These are phyloP conservation scores for Lutjanus campechanus DNA, from an alignment of 2,797 vertebrate genomes.

Conservation along the genomic window DNA sequence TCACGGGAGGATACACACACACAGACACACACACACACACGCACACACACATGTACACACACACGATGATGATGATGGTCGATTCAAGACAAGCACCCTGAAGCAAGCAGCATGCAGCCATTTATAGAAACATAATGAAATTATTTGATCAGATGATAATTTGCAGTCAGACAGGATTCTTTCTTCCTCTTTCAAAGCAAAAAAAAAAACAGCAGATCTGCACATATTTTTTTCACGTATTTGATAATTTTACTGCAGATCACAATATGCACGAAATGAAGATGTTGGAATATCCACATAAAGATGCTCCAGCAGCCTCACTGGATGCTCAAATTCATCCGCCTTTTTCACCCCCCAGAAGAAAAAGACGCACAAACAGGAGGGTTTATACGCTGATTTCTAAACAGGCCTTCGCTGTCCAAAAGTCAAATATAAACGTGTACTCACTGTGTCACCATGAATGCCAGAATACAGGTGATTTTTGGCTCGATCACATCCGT, in stretches of 20 bases:
- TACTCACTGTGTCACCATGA: slow-evolving; percentile 87
- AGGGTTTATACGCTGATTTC: background rate
- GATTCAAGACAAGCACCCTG: slow-evolving; percentile 44
- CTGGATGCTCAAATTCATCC: slow-evolving; percentile 32
- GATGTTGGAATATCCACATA: slow-evolving; percentile 32
- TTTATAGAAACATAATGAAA: slow-evolving; percentile 68
- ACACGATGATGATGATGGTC: slow-evolving; percentile 25
- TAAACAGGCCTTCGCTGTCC: no score
- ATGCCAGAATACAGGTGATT: slow-evolving; percentile 84
- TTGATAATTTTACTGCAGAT: background rate
- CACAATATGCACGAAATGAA: slow-evolving; percentile 19
- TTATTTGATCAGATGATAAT: slow-evolving; percentile 52
- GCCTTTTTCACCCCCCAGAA: background rate
- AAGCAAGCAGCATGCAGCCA: slow-evolving; percentile 60
- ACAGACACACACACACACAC: slow-evolving; percentile 7
- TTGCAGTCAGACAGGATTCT: background rate
- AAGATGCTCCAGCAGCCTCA: slow-evolving; percentile 43
- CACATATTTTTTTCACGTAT: background rate
- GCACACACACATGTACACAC: slow-evolving; percentile 1
- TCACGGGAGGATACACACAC: slow-evolving; percentile 53
- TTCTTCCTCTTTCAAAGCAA: background rate
- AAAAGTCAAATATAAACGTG: slow-evolving; percentile 20
- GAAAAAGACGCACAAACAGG: background rate
- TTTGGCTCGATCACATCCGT: slow-evolving; percentile 79
- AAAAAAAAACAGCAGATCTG: slow-evolving; percentile 13